A percentile compares a stretch with the other conserved stretches of the same genome.
Evolutionary conservation across 1,140 invertebrate genomes (phyloP).

Genomic region (Sitodiplosis mosellana): DNA sequence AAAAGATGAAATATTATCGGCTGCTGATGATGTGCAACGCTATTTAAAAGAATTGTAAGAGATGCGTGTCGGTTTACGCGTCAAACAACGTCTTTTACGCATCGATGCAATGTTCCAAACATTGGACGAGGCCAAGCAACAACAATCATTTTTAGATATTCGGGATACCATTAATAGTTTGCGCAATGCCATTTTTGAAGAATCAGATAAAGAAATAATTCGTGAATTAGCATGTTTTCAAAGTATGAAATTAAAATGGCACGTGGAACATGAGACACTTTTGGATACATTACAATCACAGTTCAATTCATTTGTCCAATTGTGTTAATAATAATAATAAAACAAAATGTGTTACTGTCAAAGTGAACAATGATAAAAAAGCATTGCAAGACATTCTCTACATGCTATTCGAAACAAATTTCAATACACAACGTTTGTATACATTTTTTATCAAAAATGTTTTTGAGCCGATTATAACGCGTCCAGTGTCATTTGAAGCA

Average conservation of each 20-base stretch:
- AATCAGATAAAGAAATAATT: conserved; percentile 14
- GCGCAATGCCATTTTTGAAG: conserved; percentile 13
- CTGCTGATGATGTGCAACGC: conserved; percentile 12
- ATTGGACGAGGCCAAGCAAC: conserved; percentile 16
- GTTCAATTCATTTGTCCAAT: conserved; percentile 17
- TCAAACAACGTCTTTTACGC: conserved; percentile 16
- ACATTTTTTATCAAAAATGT: conserved; percentile 19
- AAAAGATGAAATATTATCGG: conserved; percentile 8
- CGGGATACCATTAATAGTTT: conserved; percentile 13
- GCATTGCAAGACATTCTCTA: conserved; percentile 18
- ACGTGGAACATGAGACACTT: conserved; percentile 15
- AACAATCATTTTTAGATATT: conserved; percentile 16
- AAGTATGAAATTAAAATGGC: conserved; percentile 18
- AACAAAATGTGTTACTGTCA: conserved; percentile 17
- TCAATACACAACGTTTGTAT: conserved; percentile 15
- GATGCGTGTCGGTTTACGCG: conserved; percentile 11
- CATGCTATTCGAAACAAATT: conserved; percentile 19
- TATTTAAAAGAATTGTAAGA: conserved; percentile 13
- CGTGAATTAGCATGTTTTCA: conserved; percentile 16
- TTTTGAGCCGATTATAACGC: conserved; percentile 17
- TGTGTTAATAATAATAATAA: conserved; percentile 19
- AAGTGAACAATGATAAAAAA: conserved; percentile 15
- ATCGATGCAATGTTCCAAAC: conserved; percentile 20
- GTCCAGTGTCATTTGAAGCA: conserved; percentile 17
- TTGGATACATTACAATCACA: conserved; percentile 17